Base-by-base conservation (phyloP, 1,140 invertebrate species). In the Sweltsa coloradensis region DNA sequence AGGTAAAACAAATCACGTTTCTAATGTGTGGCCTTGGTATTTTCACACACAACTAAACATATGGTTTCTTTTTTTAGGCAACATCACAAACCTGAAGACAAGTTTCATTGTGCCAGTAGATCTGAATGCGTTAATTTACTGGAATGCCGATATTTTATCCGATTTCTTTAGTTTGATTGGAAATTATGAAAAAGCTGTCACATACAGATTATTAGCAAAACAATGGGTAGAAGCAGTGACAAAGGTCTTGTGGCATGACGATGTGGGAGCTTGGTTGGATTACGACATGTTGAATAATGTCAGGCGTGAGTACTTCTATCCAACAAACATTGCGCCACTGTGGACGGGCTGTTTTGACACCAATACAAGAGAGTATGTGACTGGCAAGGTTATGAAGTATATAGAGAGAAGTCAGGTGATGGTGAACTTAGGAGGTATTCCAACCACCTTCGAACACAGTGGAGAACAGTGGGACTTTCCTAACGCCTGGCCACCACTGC, bases 81-180 rank as follows among this genome's bases (percentile, higher is more conserved):
- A 72, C 45, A 57, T 82, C 24, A 58, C 66, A 0, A 64, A 78
- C 49, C 70, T 79, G 3, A 65, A 74, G 5, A 80, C 80, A 0
- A 71, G 73, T 6, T 60, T 76, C 36, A 80, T 91, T 25, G 67
- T 91, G 19, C 87, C 89, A 0, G 88, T 91, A 2, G 89, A 92
- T 63, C 67, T 94, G 7, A 94, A 93, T 60, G 71, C 84, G 2
- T 80, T 90, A 44, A 63, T 90, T 11, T 83, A 81, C 46, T 63
- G 64, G 42, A 81, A 81, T 55, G 78, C 79, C 19, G 56, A 60
- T n/a, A 61, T 70, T 2, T 57, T 87, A 9, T 55, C 66, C 1
- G 46, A 69, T 18, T 71, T 72, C 54, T 48, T 55, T n/a, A 44
- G 51, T 21, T 47, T 70, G 21, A 72, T 74, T 16, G 69, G 79